Percentiles rank a stretch among this genome's conserved stretches.
Conservation (phyloP, 2,888 invertebrate species). For the Scaptomyza parva region DNA sequence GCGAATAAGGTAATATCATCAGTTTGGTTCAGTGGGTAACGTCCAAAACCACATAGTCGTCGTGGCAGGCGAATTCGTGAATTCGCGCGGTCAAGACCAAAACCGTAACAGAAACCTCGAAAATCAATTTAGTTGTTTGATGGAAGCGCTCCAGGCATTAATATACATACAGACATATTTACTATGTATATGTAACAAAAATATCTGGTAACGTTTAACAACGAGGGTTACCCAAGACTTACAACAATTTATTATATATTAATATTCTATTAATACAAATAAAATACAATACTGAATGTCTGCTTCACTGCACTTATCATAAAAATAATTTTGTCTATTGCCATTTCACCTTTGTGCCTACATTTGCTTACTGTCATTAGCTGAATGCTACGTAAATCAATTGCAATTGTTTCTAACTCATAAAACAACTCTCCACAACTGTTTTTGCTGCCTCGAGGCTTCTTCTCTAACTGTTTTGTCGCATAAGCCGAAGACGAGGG, state of each 20-base stretch:
- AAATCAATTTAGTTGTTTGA: conserved; percentile 67
- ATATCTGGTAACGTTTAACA: too few relatives aligned
- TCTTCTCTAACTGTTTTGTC: conserved; percentile 29
- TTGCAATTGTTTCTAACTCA: conserved; percentile 10
- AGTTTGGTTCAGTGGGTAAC: too few relatives aligned
- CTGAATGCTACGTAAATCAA: conserved; percentile 7
- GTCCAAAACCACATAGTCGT: conserved; percentile 46
- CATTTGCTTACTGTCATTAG: too few relatives aligned
- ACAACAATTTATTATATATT: too few relatives aligned
- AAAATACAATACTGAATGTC: too few relatives aligned
- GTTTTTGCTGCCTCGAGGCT: conserved; percentile 10
- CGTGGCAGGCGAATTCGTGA: conserved; percentile 15
- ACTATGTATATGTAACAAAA: too few relatives aligned
- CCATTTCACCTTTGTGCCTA: too few relatives aligned
- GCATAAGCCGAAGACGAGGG: conserved; percentile 8
- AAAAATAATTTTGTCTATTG: too few relatives aligned
- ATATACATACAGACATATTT: too few relatives aligned
- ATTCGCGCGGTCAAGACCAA: conserved; percentile 36
- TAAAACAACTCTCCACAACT: conserved; percentile 24
- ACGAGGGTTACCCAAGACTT: too few relatives aligned
- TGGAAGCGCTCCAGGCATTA: conserved; percentile 43
- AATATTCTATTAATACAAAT: too few relatives aligned
- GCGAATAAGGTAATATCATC: conserved; percentile 24
- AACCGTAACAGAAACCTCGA: conserved; percentile 59
- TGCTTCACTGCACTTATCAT: too few relatives aligned